phyloP scores from a whole-genome alignment of 2,888 invertebrate species.

The Helleia helle region DNA sequence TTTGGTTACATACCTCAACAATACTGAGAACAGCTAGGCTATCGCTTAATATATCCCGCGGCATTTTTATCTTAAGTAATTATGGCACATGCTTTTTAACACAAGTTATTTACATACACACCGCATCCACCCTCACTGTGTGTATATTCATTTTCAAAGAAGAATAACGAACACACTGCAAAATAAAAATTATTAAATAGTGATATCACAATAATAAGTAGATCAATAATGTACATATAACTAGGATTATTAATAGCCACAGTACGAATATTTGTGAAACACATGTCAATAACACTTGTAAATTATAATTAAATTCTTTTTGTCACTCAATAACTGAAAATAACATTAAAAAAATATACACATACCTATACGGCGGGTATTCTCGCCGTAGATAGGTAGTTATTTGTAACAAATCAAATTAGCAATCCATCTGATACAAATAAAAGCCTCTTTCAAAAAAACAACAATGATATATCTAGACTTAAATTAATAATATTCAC shows the following conservation, averaged over 20 bases:
- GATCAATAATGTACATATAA: not conserved
- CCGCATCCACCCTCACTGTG: not conserved
- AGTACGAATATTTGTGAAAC: not conserved
- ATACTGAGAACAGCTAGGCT: conserved; percentile 77
- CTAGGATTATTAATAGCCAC: not conserved
- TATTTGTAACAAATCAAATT: not conserved
- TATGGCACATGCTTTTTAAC: conserved; percentile 24
- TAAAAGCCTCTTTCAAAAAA: no score
- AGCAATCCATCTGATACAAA: not conserved
- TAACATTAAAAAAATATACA: not conserved
- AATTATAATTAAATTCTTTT: not conserved
- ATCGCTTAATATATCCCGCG: conserved; percentile 79
- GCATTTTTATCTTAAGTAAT: conserved; percentile 57
- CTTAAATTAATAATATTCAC: not conserved
- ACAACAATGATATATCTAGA: no score
- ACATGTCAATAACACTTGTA: not conserved
- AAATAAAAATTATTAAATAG: conserved; percentile 3
- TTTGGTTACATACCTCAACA: conserved; percentile 62
- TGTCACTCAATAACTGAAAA: not conserved
- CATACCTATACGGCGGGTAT: not conserved
- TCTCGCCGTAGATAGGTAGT: not conserved
- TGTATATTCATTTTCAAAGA: conserved; percentile 5
- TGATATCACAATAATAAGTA: not conserved
- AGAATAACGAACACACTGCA: conserved; percentile 5
- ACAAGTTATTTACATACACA: not conserved